These are phyloP conservation scores for Platycheirus albimanus DNA, from an alignment of 2,888 invertebrate genomes.

Conservation along the genomic window DNA sequence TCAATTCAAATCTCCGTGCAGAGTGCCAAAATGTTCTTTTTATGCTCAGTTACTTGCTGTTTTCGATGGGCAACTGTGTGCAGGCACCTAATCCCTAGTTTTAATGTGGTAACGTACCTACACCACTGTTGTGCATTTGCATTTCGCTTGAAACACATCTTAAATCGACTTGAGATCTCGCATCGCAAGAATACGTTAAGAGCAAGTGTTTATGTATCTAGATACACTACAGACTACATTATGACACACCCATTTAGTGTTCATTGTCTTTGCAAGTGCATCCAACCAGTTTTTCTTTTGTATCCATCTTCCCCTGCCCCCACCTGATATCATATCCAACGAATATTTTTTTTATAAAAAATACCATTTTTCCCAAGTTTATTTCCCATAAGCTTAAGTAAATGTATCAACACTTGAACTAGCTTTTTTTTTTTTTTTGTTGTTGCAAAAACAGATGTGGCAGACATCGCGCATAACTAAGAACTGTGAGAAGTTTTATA, in stretches of 20 bases:
- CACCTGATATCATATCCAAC: background rate
- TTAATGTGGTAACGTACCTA: too few relatives aligned
- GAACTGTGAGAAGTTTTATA: slow-evolving; percentile 36
- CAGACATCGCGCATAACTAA: slow-evolving; percentile 12
- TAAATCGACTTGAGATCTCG: slow-evolving; percentile 1
- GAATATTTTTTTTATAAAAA: too few relatives aligned
- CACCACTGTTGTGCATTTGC: too few relatives aligned
- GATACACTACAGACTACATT: slow-evolving; percentile 2
- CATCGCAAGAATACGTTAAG: background rate
- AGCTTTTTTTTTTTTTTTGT: too few relatives aligned
- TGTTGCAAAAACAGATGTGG: slow-evolving; percentile 28
- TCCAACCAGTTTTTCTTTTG: slow-evolving; percentile 6
- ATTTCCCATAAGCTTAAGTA: slow-evolving; percentile 30
- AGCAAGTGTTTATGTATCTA: slow-evolving; percentile 15
- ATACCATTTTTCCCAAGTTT: slow-evolving; percentile 15
- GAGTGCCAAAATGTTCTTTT: too few relatives aligned
- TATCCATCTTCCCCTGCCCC: background rate
- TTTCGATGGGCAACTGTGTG: too few relatives aligned
- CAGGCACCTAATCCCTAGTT: too few relatives aligned
- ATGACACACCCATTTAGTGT: slow-evolving; percentile 24
- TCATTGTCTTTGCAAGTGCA: slow-evolving; percentile 35
- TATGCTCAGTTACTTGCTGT: too few relatives aligned
- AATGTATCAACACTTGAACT: slow-evolving; percentile 15
- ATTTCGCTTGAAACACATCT: too few relatives aligned
- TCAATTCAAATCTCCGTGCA: too few relatives aligned